These are phyloP conservation scores for Nasonia giraulti DNA, from an alignment of 1,140 invertebrate species.

Conservation along the genomic window DNA sequence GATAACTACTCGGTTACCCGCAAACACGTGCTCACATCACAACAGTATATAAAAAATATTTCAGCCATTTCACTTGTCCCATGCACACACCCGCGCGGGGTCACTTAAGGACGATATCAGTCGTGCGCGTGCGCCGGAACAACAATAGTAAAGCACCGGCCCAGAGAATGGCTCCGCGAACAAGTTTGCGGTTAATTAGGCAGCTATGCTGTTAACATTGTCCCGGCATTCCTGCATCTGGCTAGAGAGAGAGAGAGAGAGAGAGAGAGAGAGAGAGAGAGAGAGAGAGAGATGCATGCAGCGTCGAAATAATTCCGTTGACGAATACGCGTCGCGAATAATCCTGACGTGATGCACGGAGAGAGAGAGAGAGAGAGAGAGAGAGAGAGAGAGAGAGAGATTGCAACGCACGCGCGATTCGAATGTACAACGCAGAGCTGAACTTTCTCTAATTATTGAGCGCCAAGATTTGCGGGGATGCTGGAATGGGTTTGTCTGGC, in stretches of 20 bases:
- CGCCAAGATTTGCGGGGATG: background rate
- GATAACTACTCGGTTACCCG: too few species aligned
- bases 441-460: background rate
- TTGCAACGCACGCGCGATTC: too few species aligned
- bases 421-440: background rate
- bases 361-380: background rate
- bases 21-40: too few species aligned
- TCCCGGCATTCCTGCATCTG: constrained; percentile 34
- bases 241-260: background rate
- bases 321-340: constrained; percentile 28
- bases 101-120: background rate
- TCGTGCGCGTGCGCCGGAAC: too few species aligned
- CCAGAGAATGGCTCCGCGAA: constrained; percentile 20
- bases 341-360: background rate
- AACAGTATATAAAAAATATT: background rate
- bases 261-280: too few species aligned
- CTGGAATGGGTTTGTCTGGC: background rate
- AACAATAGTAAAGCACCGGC: constrained; percentile 40
- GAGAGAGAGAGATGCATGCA: too few species aligned
- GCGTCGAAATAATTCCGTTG: constrained; percentile 6
- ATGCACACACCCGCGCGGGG: background rate
- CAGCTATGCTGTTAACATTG: constrained; percentile 43
- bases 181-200: constrained; percentile 54
- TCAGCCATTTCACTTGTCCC: background rate
- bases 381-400: too few species aligned